phyloP scores from a whole-genome alignment of 2,113 vertebrate species.

The Tachysurus vachellii region DNA sequence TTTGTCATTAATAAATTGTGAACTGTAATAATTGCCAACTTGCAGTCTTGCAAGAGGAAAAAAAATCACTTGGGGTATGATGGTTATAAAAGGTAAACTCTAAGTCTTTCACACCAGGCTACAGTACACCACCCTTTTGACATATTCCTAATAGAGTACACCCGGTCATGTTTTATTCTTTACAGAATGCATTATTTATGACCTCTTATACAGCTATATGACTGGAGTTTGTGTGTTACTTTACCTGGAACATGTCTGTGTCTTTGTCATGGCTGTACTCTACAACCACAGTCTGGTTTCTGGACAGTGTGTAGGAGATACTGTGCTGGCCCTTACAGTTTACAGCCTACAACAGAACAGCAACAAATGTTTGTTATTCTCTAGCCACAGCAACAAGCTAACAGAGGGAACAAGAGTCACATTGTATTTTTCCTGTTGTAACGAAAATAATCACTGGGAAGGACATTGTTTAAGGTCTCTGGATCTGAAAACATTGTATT shows the following conservation, averaged over 20 bases:
- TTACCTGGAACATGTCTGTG: constrained; percentile 99
- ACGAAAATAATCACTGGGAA: not conserved
- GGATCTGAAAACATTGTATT: not conserved
- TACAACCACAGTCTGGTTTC: constrained; percentile 96
- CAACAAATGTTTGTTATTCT: constrained; percentile 5
- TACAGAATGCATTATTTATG: not conserved
- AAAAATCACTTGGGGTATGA: not conserved
- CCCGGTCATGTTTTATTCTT: not conserved
- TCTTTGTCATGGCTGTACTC: constrained; percentile 96
- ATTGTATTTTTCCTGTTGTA: not conserved
- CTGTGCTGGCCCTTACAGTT: constrained; percentile 96
- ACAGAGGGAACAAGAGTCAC: not conserved
- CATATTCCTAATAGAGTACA: not conserved
- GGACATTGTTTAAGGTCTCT: not conserved
- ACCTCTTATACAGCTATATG: not conserved
- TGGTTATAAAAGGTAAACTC: not conserved
- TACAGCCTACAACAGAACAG: constrained; percentile 80
- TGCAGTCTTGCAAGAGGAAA: not conserved
- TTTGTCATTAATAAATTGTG: not conserved
- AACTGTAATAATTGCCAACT: not conserved
- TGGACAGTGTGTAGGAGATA: constrained; percentile 93
- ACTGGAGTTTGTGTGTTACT: not conserved
- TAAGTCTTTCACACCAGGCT: not conserved
- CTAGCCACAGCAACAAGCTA: not conserved
- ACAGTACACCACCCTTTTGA: not conserved